Percentiles rank a stretch among this genome's conserved stretches.
Conservation (phyloP, 1,140 invertebrate genomes). For the Drosophila jambulina region DNA sequence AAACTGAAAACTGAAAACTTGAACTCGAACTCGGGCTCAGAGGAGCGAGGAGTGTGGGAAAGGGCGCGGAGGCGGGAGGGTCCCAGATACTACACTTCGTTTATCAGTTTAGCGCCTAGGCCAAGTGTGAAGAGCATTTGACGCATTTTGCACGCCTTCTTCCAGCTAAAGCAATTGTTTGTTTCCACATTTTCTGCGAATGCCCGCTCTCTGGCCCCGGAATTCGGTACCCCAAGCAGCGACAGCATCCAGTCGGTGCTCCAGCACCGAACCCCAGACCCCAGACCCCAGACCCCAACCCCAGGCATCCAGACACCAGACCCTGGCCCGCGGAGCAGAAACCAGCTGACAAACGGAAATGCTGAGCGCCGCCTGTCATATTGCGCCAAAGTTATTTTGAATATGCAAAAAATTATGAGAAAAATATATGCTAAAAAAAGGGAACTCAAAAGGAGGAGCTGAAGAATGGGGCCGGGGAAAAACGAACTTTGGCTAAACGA, state of each 20-base stretch:
- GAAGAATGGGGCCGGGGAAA: conserved; percentile 26
- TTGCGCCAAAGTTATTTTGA: conserved; percentile 76
- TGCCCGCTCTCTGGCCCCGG: conserved; percentile 46
- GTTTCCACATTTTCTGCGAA: conserved; percentile 74
- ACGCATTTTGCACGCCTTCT: conserved; percentile 74
- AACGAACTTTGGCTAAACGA: conserved; percentile 29
- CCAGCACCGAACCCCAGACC: conserved; percentile 7
- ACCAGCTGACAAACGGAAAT: conserved; percentile 80
- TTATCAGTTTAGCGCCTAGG: conserved; percentile 48
- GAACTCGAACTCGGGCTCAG: conserved; percentile 10
- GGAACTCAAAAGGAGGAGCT: conserved; percentile 9
- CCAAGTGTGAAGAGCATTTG: conserved; percentile 66
- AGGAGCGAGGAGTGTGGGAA: conserved; percentile 13
- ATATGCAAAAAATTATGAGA: conserved; percentile 75
- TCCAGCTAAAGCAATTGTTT: conserved; percentile 78
- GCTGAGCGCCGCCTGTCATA: conserved; percentile 73
- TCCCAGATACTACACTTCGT: conserved; percentile 15
- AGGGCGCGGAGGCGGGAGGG: neutral
- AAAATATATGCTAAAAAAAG: conserved; percentile 45
- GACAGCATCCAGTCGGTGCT: conserved; percentile 43
- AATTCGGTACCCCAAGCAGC: conserved; percentile 76
- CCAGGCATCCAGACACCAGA: conserved; percentile 25
- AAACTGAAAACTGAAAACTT: conserved; percentile 41
- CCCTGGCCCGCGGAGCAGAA: conserved; percentile 21
- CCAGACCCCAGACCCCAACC: neutral